These are phyloP conservation scores for Champsocephalus esox DNA, from an alignment of 2,797 vertebrate species.

Conservation along the genomic window DNA sequence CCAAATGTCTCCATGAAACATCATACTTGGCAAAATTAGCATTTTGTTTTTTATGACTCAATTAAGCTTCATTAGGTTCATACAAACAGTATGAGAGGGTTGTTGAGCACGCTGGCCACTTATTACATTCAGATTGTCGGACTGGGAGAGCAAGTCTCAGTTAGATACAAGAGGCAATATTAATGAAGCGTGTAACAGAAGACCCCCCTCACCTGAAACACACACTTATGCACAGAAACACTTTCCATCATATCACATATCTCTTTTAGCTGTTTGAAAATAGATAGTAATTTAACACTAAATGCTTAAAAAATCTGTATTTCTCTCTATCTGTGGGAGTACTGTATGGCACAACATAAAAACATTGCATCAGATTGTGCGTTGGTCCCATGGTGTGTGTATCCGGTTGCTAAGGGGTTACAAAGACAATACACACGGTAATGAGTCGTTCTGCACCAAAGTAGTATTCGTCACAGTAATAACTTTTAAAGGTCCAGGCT, in stretches of 20 bases:
- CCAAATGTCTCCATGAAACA: conserved; percentile 42
- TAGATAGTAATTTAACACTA: neutral
- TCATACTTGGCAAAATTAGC: conserved; percentile 47
- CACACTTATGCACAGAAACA: conserved; percentile 2
- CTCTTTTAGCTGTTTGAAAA: too few relatives aligned
- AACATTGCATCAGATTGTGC: neutral
- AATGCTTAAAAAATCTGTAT: neutral
- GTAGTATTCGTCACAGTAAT: conserved; percentile 11
- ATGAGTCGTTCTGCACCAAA: conserved; percentile 18
- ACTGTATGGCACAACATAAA: neutral
- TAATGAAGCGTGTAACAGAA: conserved; percentile 36
- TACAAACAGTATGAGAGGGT: conserved; percentile 39
- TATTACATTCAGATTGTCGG: conserved; percentile 42
- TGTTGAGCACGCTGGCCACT: conserved; percentile 38
- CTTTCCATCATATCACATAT: too few relatives aligned
- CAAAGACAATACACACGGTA: neutral
- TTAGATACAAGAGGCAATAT: neutral
- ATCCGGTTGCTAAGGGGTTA: neutral
- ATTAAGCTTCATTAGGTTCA: conserved; percentile 65
- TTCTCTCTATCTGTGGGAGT: neutral
- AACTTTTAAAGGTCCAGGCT: neutral
- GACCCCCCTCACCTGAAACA: neutral
- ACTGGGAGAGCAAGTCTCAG: conserved; percentile 34
- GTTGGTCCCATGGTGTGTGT: neutral
- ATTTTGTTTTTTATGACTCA: conserved; percentile 56